Percentiles rank a stretch among this genome's conserved stretches.
Evolutionary conservation across 2,797 vertebrate species (phyloP).

Genomic region (Platalea minor): DNA sequence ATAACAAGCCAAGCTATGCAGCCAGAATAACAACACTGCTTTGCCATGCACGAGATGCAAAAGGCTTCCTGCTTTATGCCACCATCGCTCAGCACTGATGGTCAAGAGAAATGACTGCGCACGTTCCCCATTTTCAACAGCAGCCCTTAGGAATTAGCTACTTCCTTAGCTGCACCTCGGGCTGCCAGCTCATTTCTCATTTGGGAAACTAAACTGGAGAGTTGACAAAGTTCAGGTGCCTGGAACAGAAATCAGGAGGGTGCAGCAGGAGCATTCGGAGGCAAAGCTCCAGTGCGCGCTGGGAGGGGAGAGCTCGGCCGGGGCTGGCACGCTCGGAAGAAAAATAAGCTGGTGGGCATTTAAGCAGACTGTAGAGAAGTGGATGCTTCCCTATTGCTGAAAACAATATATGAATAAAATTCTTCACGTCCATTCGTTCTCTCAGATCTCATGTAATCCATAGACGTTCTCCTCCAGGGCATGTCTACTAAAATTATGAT

Average conservation of each 20-base stretch:
- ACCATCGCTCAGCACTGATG: not conserved
- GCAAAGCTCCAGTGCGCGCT: not conserved
- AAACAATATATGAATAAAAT: not conserved
- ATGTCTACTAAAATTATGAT: not conserved
- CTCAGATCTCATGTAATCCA: not conserved
- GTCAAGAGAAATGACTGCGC: conserved; percentile 24
- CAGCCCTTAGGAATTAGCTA: not conserved
- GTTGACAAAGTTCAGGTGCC: conserved; percentile 30
- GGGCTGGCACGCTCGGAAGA: accelerated
- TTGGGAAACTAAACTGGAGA: not conserved
- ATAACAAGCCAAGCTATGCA: conserved; percentile 77
- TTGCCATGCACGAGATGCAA: conserved; percentile 44
- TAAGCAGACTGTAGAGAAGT: not conserved
- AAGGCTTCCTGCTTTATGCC: conserved; percentile 34
- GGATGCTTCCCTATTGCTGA: not conserved
- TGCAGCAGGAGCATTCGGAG: not conserved
- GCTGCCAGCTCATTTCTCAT: not conserved
- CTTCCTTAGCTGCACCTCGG: not conserved
- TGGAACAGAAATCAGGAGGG: not conserved
- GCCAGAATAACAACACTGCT: conserved; percentile 77
- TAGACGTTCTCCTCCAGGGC: not conserved
- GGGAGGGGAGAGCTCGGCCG: not conserved
- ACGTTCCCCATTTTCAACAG: not conserved
- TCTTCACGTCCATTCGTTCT: not conserved
- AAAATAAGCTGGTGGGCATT: conserved; percentile 12